Evolutionary conservation across 2,888 invertebrate genomes (phyloP).

Genomic region (Pardosa pseudoannulata): DNA sequence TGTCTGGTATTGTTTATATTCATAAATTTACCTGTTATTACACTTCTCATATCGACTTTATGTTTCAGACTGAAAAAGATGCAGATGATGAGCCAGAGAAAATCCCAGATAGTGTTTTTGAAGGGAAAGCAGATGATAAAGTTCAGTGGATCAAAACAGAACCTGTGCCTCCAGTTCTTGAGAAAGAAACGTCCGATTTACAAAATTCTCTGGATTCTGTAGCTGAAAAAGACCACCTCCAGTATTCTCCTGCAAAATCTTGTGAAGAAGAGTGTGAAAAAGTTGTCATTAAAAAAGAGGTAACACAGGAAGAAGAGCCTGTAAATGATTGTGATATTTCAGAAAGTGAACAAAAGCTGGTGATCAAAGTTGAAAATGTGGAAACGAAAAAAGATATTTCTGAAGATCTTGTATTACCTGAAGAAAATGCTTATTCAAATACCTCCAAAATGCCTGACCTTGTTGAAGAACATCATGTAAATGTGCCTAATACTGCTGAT

Average conservation of each 20-base stretch:
- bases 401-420: background rate
- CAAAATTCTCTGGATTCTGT: background rate
- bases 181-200: background rate
- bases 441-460: conserved; percentile 2
- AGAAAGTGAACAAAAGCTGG: conserved; percentile 4
- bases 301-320: background rate
- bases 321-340: background rate
- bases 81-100: background rate
- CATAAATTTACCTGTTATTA: too few species aligned
- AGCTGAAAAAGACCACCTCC: background rate
- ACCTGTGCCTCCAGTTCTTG: background rate
- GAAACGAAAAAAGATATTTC: background rate
- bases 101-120: background rate
- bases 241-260: background rate
- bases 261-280: background rate
- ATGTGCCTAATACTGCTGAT: conserved; percentile 15
- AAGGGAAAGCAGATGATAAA: background rate
- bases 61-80: conserved; percentile 42
- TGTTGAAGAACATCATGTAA: background rate
- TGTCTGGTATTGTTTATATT: too few species aligned
- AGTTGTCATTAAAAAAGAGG: conserved; percentile 37
- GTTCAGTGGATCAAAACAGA: background rate
- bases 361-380: background rate
- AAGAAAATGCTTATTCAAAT: background rate
- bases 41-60: too few species aligned